Base-by-base conservation (phyloP, 2,888 invertebrate genomes). In the Tyria jacobaeae region DNA sequence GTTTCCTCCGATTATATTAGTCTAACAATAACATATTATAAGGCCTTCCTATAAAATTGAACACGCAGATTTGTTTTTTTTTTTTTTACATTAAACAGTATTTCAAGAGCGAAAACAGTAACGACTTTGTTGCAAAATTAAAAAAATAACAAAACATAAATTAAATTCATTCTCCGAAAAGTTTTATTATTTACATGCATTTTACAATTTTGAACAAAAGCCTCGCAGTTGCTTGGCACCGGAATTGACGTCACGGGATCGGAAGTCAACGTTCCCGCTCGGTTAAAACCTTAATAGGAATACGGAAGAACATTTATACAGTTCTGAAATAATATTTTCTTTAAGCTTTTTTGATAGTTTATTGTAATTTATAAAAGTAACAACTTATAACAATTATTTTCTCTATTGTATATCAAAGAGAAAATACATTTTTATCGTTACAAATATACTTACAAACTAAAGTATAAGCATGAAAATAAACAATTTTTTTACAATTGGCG, bases 181-280 rank as follows among this genome's bases (percentile, higher is more conserved):
- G 65, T 72, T 77, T 76, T 78, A 80, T 76, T 77, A 79, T 81
- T 79, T 79, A 73, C 73, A 76, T 75, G 69, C 66, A 73, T 77
- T 83, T 76, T 69, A 76, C 71, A 75, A 78, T 75, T 73, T 80
- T 73, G 71, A 76, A 76, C 76, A 76, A 81, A 77, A 70, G 62
- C 58, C 52, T 59, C 63, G 66, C 50, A 63, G 69, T 67, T 64
- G n/a, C 51, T 53, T 52, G 48, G 66, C 64, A 47, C 71, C 75
- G 82, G 81, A 78, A 56, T 74, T 76, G 71, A 79, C 75, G 77
- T 77, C 72, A 70, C 65, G 50, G 73, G 68, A 76, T 75, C 79
- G 82, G 81, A 82, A 76, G 68, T 78, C 69, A 58, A 67, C 68
- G 75, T 68, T 73, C 70, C 61, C 64, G 70, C 68, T 69, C 67